Percentiles rank a stretch among this genome's conserved stretches.
Conservation (phyloP, 2,888 invertebrate species). For the Nezara viridula region DNA sequence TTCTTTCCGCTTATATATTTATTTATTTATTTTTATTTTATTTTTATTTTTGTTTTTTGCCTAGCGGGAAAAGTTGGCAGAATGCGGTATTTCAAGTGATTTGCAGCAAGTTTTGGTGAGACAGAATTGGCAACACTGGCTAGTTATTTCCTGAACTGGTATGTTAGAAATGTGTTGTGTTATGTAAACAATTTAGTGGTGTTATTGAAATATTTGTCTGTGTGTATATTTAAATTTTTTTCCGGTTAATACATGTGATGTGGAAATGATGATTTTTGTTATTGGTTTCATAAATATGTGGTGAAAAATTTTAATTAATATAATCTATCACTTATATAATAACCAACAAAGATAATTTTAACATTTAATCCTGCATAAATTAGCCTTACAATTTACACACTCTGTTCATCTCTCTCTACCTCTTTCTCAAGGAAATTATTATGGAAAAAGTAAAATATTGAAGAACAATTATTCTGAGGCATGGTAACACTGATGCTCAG, state of each 20-base stretch:
- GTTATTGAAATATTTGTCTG: constrained; percentile 5
- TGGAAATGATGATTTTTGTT: not conserved
- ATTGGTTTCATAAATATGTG: not conserved
- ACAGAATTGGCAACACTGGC: constrained; percentile 47
- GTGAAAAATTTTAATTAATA: not conserved
- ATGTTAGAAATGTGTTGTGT: constrained; percentile 42
- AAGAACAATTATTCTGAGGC: not conserved
- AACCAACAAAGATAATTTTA: too few species aligned
- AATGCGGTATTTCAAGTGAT: constrained; percentile 45
- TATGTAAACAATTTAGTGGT: not conserved
- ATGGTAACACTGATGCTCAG: not conserved
- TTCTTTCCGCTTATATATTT: constrained; percentile 41
- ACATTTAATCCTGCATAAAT: too few species aligned
- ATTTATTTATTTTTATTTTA: constrained; percentile 35
- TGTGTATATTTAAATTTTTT: not conserved
- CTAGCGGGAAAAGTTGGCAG: constrained; percentile 45
- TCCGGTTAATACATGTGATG: not conserved
- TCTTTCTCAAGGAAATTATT: too few species aligned
- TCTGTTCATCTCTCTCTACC: too few species aligned
- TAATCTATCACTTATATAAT: not conserved
- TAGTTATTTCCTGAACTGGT: constrained; percentile 47
- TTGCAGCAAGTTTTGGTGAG: constrained; percentile 45
- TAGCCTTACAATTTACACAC: too few species aligned
- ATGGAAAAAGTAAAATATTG: not conserved
- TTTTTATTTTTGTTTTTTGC: constrained; percentile 43